Base-by-base conservation (phyloP, 2,113 vertebrate genomes). In the Vulpes ferrilata region DNA sequence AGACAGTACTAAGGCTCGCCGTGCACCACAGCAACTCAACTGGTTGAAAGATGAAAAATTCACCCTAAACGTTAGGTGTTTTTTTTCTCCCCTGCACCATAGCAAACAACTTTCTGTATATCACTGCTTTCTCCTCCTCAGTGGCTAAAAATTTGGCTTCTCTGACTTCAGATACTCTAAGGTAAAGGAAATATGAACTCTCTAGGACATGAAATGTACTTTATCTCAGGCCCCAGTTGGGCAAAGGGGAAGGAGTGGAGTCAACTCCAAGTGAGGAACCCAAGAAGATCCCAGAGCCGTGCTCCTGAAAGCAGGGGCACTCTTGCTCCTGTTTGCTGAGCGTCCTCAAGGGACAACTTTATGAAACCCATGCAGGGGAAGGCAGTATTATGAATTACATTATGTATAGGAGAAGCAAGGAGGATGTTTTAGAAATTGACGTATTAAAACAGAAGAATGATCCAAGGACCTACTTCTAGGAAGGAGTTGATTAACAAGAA, bases 1-100 rank as follows among this genome's bases (percentile, higher is more conserved):
- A 97, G 79, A n/a, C 81, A 20, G 30, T 55, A 93, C 91, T 93
- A 89, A 93, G 32, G 32, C 94, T 79, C 35, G 20, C 64, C n/a
- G 27, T 38, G 6, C 53, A 53, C 48, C 48, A 51, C 67, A 57
- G 43, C 51, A 74, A 73, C 59, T 93, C 57, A n/a, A n/a, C 35
- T 51, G 57, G 48, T 76, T 74, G 74, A 86, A 65, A 82, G 62
- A 74, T 92, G 83, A 92, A 87, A 81, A 80, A 60, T 74, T 53
- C 62, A 71, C 35, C 64, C 65, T 95, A 59, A 80, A 27, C 57
- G 6, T 48, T 65, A 35, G 57, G 19, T 60, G 2, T 74, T 23
- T 85, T 64, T 86, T 79, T 88, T 20, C n/a, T 69, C 20, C 10
- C n/a, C 48, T 79, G 57, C 15, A 13, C 35, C 59, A 65, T 73